phyloP scores from a whole-genome alignment of 2,797 vertebrate species.

The Sebastes dallii region DNA sequence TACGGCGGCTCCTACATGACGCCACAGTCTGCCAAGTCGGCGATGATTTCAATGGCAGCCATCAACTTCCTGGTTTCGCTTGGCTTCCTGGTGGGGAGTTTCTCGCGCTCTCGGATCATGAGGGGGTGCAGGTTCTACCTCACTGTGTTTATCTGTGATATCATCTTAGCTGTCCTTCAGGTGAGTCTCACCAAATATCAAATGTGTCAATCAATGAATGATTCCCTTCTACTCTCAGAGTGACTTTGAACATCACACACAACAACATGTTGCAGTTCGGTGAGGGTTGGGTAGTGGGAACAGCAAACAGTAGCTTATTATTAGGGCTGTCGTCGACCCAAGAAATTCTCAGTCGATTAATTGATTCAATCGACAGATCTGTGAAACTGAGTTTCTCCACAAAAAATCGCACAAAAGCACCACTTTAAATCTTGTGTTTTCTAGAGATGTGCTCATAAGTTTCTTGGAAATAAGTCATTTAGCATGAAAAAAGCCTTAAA shows the following conservation, averaged over 20 bases:
- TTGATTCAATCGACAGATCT: too few species aligned
- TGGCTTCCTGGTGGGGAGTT: conserved; percentile 83
- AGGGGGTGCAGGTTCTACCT: conserved; percentile 86
- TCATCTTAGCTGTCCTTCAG: conserved; percentile 82
- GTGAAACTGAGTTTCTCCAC: too few species aligned
- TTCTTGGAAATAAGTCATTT: too few species aligned
- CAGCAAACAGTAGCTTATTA: not conserved
- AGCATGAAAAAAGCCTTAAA: too few species aligned
- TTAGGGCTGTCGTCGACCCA: too few species aligned
- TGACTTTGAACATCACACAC: not conserved
- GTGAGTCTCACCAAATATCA: conserved; percentile 35
- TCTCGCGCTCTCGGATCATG: conserved; percentile 77
- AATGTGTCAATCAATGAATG: not conserved
- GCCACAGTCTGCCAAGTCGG: conserved; percentile 86
- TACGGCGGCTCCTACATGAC: conserved; percentile 81
- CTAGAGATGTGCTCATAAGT: too few species aligned
- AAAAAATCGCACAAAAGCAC: too few species aligned
- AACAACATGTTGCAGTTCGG: not conserved
- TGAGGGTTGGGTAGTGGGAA: not conserved
- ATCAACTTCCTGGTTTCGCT: conserved; percentile 86
- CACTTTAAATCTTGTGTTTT: too few species aligned
- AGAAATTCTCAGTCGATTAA: too few species aligned
- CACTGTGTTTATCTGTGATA: conserved; percentile 77
- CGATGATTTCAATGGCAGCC: conserved; percentile 88
- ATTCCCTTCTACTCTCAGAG: not conserved